Conservation (phyloP, 2,888 invertebrate genomes). For the Eristalis tenax region DNA sequence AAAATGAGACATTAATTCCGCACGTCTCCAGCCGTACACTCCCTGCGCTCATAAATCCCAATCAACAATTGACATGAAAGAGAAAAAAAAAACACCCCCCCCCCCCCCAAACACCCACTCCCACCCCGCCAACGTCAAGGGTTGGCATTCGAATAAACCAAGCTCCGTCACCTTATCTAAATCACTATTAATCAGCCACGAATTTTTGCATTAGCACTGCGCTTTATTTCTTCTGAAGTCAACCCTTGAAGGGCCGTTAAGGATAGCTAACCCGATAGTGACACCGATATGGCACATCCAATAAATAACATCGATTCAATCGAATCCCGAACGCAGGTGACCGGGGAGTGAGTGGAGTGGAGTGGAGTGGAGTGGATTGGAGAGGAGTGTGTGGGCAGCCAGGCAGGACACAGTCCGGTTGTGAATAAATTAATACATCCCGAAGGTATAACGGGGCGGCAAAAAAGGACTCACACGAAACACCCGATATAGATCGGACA, state of each 20-base stretch:
- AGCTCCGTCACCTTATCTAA: conserved; percentile 64
- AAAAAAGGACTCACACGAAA: conserved; percentile 29
- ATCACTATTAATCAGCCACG: conserved; percentile 59
- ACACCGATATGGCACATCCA: conserved; percentile 66
- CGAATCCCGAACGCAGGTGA: conserved; percentile 35
- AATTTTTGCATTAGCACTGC: conserved; percentile 57
- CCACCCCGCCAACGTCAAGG: background rate
- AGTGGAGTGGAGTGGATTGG: no score
- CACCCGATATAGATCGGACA: conserved; percentile 47
- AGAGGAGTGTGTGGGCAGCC: conserved; percentile 4
- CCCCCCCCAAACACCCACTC: conserved; percentile 3
- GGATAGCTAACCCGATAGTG: conserved; percentile 44
- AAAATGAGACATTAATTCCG: background rate
- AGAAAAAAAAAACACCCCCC: background rate
- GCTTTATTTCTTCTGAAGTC: conserved; percentile 63
- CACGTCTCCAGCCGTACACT: background rate
- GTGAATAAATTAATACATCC: conserved; percentile 68
- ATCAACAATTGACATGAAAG: background rate
- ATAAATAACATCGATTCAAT: conserved; percentile 65
- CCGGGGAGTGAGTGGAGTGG: no score
- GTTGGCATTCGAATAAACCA: conserved; percentile 44
- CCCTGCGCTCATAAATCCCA: background rate
- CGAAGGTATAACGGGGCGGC: conserved; percentile 1
- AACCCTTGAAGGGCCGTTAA: conserved; percentile 37
- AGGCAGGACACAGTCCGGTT: conserved; percentile 1